Conservation (phyloP, 2,113 vertebrate genomes). For the Onychorhynchus coronatus region DNA sequence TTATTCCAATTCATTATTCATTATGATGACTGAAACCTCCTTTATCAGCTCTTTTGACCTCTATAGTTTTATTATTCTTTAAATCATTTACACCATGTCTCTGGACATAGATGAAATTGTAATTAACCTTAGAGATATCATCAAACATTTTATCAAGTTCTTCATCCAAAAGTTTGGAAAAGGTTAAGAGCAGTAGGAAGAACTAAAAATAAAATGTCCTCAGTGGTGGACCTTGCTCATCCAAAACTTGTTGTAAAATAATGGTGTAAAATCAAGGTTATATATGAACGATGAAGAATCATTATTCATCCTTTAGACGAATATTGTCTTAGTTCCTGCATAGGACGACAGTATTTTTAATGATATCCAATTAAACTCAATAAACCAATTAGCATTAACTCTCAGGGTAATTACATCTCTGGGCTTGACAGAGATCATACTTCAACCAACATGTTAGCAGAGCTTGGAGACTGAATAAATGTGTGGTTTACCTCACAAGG, state of each 20-base stretch:
- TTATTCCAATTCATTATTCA: slow-evolving; percentile 29
- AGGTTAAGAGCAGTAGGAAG: background rate
- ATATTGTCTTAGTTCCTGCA: background rate
- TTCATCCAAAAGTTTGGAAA: slow-evolving; percentile 24
- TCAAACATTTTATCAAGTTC: slow-evolving; percentile 20
- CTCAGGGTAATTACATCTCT: slow-evolving; percentile 38
- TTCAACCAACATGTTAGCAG: slow-evolving; percentile 10
- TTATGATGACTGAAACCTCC: slow-evolving; percentile 24
- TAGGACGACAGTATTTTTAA: slow-evolving; percentile 1
- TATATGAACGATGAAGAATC: background rate
- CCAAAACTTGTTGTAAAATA: background rate
- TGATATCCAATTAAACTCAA: slow-evolving; percentile 45
- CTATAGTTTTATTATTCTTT: slow-evolving; percentile 54
- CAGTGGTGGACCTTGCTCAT: background rate
- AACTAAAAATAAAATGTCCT: background rate
- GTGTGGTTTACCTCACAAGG: slow-evolving; percentile 27
- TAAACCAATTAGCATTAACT: slow-evolving; percentile 62
- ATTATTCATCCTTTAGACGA: background rate
- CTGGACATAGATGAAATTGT: background rate
- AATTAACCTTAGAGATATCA: slow-evolving; percentile 37
- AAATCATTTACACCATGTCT: slow-evolving; percentile 33
- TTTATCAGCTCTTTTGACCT: slow-evolving; percentile 49
- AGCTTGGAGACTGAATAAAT: slow-evolving; percentile 29
- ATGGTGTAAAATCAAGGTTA: background rate
- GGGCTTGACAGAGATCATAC: slow-evolving; percentile 42